Conservation (phyloP, 2,113 vertebrate species). For the Pristiophorus japonicus region DNA sequence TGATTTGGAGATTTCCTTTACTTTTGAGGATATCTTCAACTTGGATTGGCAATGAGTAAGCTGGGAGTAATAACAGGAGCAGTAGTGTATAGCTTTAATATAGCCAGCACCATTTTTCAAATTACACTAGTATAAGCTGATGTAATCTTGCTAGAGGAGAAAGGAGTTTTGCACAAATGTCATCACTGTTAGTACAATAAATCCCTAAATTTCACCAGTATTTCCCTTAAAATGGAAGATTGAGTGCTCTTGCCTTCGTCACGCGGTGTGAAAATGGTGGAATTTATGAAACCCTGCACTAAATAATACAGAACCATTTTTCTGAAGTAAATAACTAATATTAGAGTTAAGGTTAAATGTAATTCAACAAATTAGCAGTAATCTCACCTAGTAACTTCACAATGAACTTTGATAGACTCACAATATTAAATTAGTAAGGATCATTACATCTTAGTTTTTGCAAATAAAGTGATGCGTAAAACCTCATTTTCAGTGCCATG, state of each 20-base stretch:
- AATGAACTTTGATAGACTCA: neutral
- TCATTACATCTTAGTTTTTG: neutral
- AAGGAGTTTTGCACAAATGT: neutral
- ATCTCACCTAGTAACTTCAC: neutral
- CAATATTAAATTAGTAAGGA: neutral
- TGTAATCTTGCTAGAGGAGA: neutral
- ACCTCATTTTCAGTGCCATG: neutral
- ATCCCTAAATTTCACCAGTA: neutral
- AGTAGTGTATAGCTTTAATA: neutral
- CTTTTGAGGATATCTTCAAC: neutral
- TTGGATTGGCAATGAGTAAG: neutral
- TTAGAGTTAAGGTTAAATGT: neutral
- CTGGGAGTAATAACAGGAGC: neutral
- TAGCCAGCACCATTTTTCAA: neutral
- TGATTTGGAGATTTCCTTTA: neutral
- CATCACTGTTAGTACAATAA: neutral
- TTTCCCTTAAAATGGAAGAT: neutral
- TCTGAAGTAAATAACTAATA: neutral
- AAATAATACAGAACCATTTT: neutral
- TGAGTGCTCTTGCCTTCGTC: neutral
- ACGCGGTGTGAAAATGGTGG: neutral
- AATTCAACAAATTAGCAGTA: neutral
- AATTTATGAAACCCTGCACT: neutral
- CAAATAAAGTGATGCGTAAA: neutral
- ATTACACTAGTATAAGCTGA: neutral